These are phyloP conservation scores for Perithous albicinctus DNA, from an alignment of 2,888 invertebrate genomes.

Conservation along the genomic window DNA sequence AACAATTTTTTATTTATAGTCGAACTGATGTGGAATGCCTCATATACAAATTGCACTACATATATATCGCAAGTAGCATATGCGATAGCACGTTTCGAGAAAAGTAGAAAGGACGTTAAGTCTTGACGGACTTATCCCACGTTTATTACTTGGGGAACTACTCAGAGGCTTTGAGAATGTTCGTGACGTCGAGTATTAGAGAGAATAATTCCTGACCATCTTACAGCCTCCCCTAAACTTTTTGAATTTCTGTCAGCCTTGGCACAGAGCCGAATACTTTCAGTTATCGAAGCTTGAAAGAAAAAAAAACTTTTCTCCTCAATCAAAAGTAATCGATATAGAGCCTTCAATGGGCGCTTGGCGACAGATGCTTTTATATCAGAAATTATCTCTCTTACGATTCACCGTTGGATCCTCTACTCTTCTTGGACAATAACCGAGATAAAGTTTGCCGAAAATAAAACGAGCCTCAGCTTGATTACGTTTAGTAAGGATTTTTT, in stretches of 20 bases:
- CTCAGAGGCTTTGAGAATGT: slow-evolving; percentile 12
- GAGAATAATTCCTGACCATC: slow-evolving; percentile 3
- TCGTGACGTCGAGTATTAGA: slow-evolving; percentile 22
- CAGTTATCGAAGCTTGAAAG: background rate
- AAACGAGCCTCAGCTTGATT: background rate
- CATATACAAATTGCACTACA: background rate
- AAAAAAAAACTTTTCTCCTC: slow-evolving; percentile 14
- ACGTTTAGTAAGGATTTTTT: too few relatives aligned
- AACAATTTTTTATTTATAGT: too few relatives aligned
- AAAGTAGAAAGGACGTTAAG: slow-evolving; percentile 18
- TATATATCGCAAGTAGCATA: background rate
- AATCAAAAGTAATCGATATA: slow-evolving; percentile 8
- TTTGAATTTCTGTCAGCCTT: slow-evolving; percentile 22
- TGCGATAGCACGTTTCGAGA: slow-evolving; percentile 11
- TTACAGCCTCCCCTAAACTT: background rate
- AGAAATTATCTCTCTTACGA: background rate
- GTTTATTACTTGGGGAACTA: slow-evolving; percentile 34
- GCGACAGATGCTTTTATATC: slow-evolving; percentile 40
- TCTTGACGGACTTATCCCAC: background rate
- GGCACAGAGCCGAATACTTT: slow-evolving; percentile 27
- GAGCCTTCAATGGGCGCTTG: slow-evolving; percentile 15
- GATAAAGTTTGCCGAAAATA: background rate
- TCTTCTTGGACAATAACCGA: background rate
- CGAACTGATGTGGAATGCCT: too few relatives aligned
- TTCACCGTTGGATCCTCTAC: background rate